Conservation (phyloP, 2,888 invertebrate genomes). For the Actias luna region DNA sequence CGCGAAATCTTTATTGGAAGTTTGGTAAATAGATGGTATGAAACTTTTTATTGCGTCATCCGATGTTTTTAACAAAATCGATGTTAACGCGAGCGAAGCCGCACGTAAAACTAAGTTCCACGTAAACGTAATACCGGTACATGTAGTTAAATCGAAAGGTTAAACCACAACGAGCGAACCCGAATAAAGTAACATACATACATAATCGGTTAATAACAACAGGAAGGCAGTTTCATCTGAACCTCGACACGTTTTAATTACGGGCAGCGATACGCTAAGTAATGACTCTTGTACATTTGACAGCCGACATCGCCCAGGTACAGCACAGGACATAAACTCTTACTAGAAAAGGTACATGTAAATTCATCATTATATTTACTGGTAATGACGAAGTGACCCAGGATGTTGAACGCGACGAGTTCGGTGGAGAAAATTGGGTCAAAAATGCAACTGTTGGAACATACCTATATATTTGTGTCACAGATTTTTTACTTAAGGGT, state of each 20-base stretch:
- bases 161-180: neutral
- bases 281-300: constrained; percentile 80
- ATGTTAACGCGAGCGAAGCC: no score
- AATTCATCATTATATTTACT: neutral
- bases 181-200: constrained; percentile 2
- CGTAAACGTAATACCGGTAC: neutral
- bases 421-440: no score
- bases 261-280: constrained; percentile 70
- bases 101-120: no score
- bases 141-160: neutral
- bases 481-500: no score
- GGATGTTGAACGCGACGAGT: no score
- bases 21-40: no score
- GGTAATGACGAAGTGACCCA: no score
- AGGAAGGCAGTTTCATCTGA: constrained; percentile 41
- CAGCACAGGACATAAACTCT: constrained; percentile 22
- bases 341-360: neutral
- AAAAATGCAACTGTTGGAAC: no score
- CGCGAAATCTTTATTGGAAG: no score
- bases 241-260: constrained; percentile 65
- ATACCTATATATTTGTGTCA: no score
- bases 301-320: constrained; percentile 68
- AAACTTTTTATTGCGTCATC: no score
- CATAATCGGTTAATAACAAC: constrained; percentile 25
- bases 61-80: no score